Evolutionary conservation across 2,888 invertebrate species (phyloP).

Genomic region (Campopleginae sp.): DNA sequence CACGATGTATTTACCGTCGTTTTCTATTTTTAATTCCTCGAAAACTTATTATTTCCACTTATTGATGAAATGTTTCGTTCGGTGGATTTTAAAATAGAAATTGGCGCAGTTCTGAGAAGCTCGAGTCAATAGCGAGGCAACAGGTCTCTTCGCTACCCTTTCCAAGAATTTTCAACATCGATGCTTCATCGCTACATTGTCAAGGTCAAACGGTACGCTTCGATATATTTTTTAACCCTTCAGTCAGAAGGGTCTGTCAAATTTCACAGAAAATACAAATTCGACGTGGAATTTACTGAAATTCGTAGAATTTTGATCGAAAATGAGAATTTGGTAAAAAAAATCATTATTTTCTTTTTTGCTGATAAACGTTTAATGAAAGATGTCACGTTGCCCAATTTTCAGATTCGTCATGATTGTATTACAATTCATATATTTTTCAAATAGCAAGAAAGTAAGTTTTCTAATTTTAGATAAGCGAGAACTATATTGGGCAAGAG

Average conservation of each 20-base stretch:
- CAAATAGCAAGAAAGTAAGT: neutral
- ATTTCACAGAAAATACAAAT: neutral
- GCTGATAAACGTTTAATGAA: neutral
- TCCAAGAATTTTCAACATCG: neutral
- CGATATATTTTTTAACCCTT: neutral
- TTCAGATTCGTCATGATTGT: neutral
- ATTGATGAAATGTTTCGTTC: neutral
- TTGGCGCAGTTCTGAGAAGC: neutral
- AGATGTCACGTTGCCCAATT: neutral
- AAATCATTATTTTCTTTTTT: neutral
- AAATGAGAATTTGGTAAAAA: neutral
- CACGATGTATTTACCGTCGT: neutral
- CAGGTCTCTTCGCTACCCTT: neutral
- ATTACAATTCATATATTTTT: neutral
- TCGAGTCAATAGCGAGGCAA: neutral
- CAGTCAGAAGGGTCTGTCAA: neutral
- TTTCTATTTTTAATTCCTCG: neutral
- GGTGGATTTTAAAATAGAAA: neutral
- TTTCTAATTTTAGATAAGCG: conserved; percentile 2
- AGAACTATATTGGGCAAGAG: neutral
- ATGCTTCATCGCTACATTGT: neutral
- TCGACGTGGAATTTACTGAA: neutral
- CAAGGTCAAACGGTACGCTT: neutral
- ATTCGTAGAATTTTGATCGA: neutral
- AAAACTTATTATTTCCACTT: neutral